Percentiles rank a stretch among this genome's conserved stretches.
Conservation (phyloP, 2,888 invertebrate species). For the Entomobrya multifasciata region DNA sequence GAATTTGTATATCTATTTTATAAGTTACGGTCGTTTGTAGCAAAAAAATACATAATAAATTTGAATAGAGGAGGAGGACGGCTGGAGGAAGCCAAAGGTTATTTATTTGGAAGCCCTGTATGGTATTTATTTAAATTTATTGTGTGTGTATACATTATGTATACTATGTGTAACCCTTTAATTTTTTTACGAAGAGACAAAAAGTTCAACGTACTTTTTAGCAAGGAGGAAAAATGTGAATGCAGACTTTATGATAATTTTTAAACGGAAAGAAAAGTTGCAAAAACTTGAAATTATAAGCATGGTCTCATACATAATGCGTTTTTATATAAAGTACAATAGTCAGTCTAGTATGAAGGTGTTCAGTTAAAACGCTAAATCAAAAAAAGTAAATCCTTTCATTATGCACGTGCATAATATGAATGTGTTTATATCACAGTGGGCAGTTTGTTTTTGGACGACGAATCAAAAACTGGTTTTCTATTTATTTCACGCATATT, state of each 20-base stretch:
- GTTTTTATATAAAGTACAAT: too few species aligned
- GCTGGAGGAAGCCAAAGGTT: conserved; percentile 2
- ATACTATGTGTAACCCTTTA: neutral
- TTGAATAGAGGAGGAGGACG: conserved; percentile 10
- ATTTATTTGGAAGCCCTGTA: conserved; percentile 11
- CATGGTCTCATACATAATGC: too few species aligned
- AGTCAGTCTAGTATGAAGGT: too few species aligned
- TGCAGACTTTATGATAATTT: too few species aligned
- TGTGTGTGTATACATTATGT: neutral
- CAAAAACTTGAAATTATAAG: too few species aligned
- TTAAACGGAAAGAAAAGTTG: too few species aligned
- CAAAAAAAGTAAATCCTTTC: too few species aligned
- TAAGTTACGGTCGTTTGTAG: neutral
- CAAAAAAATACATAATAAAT: neutral
- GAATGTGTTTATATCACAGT: neutral
- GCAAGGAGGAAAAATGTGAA: too few species aligned
- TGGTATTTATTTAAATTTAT: conserved; percentile 21
- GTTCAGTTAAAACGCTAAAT: too few species aligned
- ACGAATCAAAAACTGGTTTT: neutral
- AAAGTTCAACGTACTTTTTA: conserved; percentile 4
- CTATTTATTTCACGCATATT: neutral
- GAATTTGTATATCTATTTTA: neutral
- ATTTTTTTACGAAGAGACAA: neutral
- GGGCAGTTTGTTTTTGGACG: neutral
- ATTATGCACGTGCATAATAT: too few species aligned